phyloP scores from a whole-genome alignment of 2,113 vertebrate species.

The Perca fluviatilis region DNA sequence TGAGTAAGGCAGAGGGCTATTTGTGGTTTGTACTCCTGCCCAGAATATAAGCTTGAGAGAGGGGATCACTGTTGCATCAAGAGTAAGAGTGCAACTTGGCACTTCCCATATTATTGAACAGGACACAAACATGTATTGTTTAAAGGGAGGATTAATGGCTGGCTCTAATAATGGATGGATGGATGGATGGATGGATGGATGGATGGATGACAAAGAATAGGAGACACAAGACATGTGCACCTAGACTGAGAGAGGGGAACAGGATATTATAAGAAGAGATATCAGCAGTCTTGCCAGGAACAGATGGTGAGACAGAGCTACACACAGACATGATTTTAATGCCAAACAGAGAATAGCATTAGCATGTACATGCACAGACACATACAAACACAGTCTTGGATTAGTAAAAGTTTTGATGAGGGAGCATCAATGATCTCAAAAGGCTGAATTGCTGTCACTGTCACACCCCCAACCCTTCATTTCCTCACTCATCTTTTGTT shows the following conservation, averaged over 20 bases:
- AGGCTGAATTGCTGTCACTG: conserved; percentile 45
- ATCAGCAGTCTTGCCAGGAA: conserved; percentile 78
- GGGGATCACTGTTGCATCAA: conserved; percentile 31
- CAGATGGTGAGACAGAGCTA: conserved; percentile 82
- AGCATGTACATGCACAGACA: conserved; percentile 48
- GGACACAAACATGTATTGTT: conserved; percentile 48
- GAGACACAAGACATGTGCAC: conserved; percentile 51
- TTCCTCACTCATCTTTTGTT: conserved; percentile 48
- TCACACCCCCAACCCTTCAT: conserved; percentile 35
- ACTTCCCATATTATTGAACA: conserved; percentile 38
- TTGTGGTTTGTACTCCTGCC: conserved; percentile 69
- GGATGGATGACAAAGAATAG: conserved; percentile 40
- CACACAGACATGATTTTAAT: conserved; percentile 74
- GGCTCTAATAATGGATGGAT: not conserved
- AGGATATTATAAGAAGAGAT: conserved; percentile 78
- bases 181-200: not conserved
- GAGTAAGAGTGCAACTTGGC: conserved; percentile 51
- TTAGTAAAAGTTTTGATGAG: conserved; percentile 64
- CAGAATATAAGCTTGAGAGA: conserved; percentile 51
- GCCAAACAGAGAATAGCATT: conserved; percentile 67
- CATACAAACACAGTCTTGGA: conserved; percentile 45
- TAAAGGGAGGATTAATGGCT: conserved; percentile 33
- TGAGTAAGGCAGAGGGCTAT: conserved; percentile 64
- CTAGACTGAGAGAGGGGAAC: conserved; percentile 51
- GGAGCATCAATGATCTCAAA: conserved; percentile 47